Evolutionary conservation across 64 coral and sea anemone species (phyloP), one percentile per base, ranked within the genome.

Genomic region (Acropora tenuis): DNA sequence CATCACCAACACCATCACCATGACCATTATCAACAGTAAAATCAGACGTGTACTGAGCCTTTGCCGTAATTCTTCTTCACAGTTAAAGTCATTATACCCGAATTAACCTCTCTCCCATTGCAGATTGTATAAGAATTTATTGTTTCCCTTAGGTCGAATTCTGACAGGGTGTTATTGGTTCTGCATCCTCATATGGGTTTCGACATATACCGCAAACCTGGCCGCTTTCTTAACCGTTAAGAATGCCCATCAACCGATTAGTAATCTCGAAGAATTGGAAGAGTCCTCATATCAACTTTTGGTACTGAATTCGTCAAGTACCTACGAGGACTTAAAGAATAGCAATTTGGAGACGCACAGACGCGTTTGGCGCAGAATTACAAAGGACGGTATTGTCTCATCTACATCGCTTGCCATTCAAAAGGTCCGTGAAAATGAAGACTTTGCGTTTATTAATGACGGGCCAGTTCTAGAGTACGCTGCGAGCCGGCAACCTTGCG

Each of bases 171-270:
- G 81, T 69, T 95, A 95, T 44, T 95, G 93, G 93, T 95, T 91
- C 43, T 95, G 93, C 44, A 95, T 95, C 19, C 77, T 95, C 7
- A 89, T 95, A 2, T 95, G 88, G 69, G 93, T 95, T 0, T 92
- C 94, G 44, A 92, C 94, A 43, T 95, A 95, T 48, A 95, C 94
- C 9, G 94, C 94, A 11, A 95, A 95, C 16, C 77, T 95, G 5
- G 93, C 93, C 0, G 88, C 94, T 4, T 91, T 95, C 17, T 88
- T 95, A 44, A 95, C 94, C 1, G 94, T 90, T 47, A 91, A 88
- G 9, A 95, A 87, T 17, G 77, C 89, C 6, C 72, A 67, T 10
- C 19, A 47, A 49, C 82, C 83, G 3, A 88, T 95, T 11, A 40
- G 77, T 18, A 95, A 91, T 77, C 74, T 95, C 10, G 88, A 95